Base-by-base conservation (phyloP, 2,888 invertebrate species). In the Synergus umbraculus region DNA sequence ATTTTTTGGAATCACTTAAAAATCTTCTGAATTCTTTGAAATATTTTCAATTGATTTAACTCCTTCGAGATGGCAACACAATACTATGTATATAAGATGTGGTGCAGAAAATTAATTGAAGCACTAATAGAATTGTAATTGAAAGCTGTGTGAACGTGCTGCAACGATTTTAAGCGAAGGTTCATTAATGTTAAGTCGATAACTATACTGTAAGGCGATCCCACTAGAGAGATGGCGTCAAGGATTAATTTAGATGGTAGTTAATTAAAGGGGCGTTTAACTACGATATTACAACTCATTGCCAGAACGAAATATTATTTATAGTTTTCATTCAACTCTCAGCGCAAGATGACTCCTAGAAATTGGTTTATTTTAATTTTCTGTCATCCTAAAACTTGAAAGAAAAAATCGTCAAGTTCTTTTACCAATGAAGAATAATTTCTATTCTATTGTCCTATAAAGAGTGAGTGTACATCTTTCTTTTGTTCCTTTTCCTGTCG, bases 181-280 rank as follows among this genome's bases (percentile, higher is more conserved):
- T 54, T 73, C 54, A 73, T 73, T 73, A 73, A 37, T 54, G 73
- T 73, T 73, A 73, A 73, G 41, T 73, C 73, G 37, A 73, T 73
- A 73, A 73, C 37, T 73, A 22, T 63, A 49, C 46, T 46, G 22
- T 49, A 73, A 73, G 73, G 37, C 37, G 73, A 73, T 73, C 49
- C 54, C 37, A 73, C 54, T 37, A 73, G 73, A 73, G 49, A 54
- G 49, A 73, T 73, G 54, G 73, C 73, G 73, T 41, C 37, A 54
- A 73, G n/a, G 54, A 73, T 73, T 73, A 73, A 54, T 73, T 73
- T 73, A 73, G 54, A 73, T 73, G 37, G 29, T 54, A n/a, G 73
- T 73, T 73, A 73, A 73, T 73, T 73, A 54, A 46, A 73, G 73
- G 73, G 73, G 73, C 73, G 73, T 73, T 73, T 73, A 54, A 73